These are phyloP conservation scores for Camponotus pennsylvanicus DNA, from an alignment of 1,140 invertebrate genomes.

Conservation along the genomic window DNA sequence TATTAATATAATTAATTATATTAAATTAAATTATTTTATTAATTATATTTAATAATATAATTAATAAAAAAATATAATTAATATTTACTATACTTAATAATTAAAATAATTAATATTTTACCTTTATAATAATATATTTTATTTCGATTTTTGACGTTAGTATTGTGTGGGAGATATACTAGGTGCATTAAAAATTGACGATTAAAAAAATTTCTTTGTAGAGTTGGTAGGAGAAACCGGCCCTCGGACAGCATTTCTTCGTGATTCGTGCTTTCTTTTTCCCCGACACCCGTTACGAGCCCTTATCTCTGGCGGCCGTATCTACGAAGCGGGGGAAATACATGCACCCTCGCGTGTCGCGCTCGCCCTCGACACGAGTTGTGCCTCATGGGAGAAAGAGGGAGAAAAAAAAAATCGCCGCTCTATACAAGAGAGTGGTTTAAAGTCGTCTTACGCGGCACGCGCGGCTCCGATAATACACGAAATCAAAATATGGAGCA, in stretches of 20 bases:
- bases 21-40: too few relatives aligned
- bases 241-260: slow-evolving; percentile 34
- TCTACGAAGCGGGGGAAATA: slow-evolving; percentile 28
- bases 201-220: slow-evolving; percentile 4
- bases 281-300: slow-evolving; percentile 47
- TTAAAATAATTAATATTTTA: too few relatives aligned
- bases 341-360: slow-evolving; percentile 45
- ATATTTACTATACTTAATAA: too few relatives aligned
- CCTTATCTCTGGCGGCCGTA: slow-evolving; percentile 67
- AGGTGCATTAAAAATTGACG: too few relatives aligned
- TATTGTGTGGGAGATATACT: too few relatives aligned
- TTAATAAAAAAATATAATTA: too few relatives aligned
- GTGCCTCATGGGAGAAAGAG: background rate
- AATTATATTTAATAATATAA: too few relatives aligned
- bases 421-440: slow-evolving; percentile 9
- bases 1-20: too few relatives aligned
- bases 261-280: slow-evolving; percentile 62
- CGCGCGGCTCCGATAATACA: background rate
- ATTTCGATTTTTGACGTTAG: too few relatives aligned
- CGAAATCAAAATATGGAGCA: background rate
- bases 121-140: too few relatives aligned
- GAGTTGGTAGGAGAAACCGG: slow-evolving; percentile 11
- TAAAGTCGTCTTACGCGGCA: background rate
- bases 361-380: slow-evolving; percentile 13
- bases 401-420: background rate